Evolutionary conservation across 2,797 vertebrate species (phyloP).

Genomic region (Amniataba percoides): DNA sequence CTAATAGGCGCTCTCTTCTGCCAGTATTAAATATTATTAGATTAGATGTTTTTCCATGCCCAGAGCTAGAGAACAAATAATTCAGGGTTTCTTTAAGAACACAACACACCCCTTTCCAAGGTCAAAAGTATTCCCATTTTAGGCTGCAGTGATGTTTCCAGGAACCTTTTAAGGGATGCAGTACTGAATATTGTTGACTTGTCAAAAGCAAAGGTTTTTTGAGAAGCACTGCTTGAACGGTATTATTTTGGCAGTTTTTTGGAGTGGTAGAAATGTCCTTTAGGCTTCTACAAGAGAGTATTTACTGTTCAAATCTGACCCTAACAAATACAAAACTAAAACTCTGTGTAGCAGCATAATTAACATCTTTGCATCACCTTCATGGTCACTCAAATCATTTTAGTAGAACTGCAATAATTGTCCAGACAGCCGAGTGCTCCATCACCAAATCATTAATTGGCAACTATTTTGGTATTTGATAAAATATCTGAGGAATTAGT

Average conservation of each 20-base stretch:
- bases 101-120: neutral
- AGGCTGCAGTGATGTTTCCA: neutral
- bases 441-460: no score
- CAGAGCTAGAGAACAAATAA: slow-evolving; percentile 5
- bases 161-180: neutral
- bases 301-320: no score
- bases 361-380: no score
- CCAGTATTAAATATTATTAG: neutral
- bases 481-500: no score
- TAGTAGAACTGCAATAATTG: no score
- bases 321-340: no score
- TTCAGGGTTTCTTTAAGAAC: neutral
- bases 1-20: neutral
- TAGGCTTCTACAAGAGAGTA: neutral
- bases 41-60: neutral
- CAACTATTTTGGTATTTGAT: no score
- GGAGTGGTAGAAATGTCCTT: neutral
- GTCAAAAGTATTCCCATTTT: neutral
- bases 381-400: no score
- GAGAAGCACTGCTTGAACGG: neutral
- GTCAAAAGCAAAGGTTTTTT: neutral
- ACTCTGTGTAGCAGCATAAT: no score
- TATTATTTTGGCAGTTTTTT: neutral
- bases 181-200: no score
- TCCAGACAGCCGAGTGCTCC: no score